Base-by-base conservation (phyloP, 2,797 vertebrate species). In the Phrynocephalus guinanensis region DNA sequence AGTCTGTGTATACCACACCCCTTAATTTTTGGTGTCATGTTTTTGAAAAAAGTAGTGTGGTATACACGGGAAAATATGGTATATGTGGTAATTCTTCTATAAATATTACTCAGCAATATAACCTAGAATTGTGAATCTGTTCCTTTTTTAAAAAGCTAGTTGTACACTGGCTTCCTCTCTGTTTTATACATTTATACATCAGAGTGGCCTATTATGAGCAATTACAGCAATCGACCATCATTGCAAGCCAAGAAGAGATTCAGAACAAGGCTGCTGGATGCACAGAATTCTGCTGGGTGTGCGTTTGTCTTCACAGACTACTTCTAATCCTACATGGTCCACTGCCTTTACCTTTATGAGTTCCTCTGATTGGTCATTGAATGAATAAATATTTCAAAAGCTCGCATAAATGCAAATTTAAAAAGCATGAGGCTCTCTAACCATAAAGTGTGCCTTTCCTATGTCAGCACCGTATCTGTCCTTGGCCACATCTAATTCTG, bases 351-450 rank as follows among this genome's bases (percentile, higher is more conserved):
- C 91, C 92, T 94, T 95, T 95, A 95, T 91, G 95, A 93, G 90
- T 89, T 93, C 93, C 94, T 96, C 94, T 94, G 95, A 95, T 95
- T 95, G 91, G 93, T 95, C 95, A 96, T 93, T 95, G 94, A 96
- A 93, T 95, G 83, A 94, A 95, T 95, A 96, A 96, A 96, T 96
- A 93, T 94, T 94, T 88, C 89, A 92, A 95, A 94, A 95, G 94
- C 86, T 93, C 95, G 89, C 82, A 94, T 90, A 92, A 95, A 92
- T 91, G 92, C 90, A 4, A 24, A 28, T 44, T 44, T 5, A 50
- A 92, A 91, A 94, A 60, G 44, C 76, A 89, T 91, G 90, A 94
- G 92, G 87, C 92, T 93, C 96, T 90, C 26, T 81, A 83, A 86
- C 79, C 90, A 93, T 92, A 92, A 95, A 95, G 90, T 91, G 83